These are phyloP conservation scores for Hoplostethus atlanticus DNA, from an alignment of 2,797 vertebrate genomes.

Conservation along the genomic window DNA sequence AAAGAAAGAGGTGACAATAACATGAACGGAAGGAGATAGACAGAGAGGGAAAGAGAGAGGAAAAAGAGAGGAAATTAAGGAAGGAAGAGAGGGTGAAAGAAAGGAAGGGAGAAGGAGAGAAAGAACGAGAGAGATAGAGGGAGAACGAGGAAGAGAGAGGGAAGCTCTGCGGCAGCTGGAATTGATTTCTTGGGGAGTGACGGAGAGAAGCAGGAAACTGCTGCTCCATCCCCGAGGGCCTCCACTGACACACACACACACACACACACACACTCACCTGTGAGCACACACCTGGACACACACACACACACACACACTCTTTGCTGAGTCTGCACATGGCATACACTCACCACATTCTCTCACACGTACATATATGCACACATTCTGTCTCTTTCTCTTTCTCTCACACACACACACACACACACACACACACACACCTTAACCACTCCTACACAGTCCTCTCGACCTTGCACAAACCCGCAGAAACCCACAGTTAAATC, in stretches of 20 bases:
- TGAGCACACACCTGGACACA: conserved; percentile 51
- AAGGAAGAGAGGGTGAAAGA: conserved; percentile 16
- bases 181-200: conserved; percentile 72
- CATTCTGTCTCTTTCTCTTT: conserved; percentile 3
- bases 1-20: neutral
- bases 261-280: conserved; percentile 37
- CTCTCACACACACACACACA: neutral
- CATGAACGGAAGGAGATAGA: conserved; percentile 5
- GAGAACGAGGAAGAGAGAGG: conserved; percentile 24
- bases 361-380: neutral
- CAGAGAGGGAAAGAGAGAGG: conserved; percentile 28
- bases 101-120: conserved; percentile 20
- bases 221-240: conserved; percentile 62
- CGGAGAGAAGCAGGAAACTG: conserved; percentile 61
- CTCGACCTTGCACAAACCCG: conserved; percentile 47
- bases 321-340: conserved; percentile 59
- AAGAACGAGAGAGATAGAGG: conserved; percentile 11
- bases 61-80: conserved; percentile 1
- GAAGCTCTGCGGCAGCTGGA: conserved; percentile 66
- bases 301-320: conserved; percentile 35
- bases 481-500: conserved; percentile 48
- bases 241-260: conserved; percentile 41
- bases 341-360: conserved; percentile 5
- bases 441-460: neutral
- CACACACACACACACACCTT: conserved; percentile 16